Conservation (phyloP, 2,113 vertebrate genomes). For the Hippoglossus stenolepis region DNA sequence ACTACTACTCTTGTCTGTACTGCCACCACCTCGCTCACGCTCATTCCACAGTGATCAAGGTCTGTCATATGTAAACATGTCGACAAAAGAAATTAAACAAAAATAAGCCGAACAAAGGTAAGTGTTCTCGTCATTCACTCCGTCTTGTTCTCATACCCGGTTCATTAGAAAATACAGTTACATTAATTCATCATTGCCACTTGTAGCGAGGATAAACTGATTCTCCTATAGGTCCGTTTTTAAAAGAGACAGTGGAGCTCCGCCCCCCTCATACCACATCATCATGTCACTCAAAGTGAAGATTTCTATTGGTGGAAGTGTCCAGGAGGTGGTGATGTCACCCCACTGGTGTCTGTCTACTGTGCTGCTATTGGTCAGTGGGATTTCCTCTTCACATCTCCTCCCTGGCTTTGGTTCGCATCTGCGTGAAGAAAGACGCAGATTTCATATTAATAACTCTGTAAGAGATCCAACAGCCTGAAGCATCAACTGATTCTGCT, state of each 20-base stretch:
- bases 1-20: slow-evolving; percentile 59
- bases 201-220: slow-evolving; percentile 36
- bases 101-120: slow-evolving; percentile 56
- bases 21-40: slow-evolving; percentile 63
- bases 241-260: slow-evolving; percentile 38
- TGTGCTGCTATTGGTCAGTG: slow-evolving; percentile 87
- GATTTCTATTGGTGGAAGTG: slow-evolving; percentile 46
- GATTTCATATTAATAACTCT: too few relatives aligned
- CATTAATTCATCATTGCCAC: slow-evolving; percentile 56
- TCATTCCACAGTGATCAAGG: slow-evolving; percentile 87
- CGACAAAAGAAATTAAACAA: slow-evolving; percentile 73
- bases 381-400: slow-evolving; percentile 94
- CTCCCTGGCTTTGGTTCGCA: slow-evolving; percentile 97
- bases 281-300: slow-evolving; percentile 23
- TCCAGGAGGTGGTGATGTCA: slow-evolving; percentile 42
- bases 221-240: slow-evolving; percentile 60
- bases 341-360: slow-evolving; percentile 9
- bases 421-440: slow-evolving; percentile 79
- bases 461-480: background rate
- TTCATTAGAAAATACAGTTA: slow-evolving; percentile 70
- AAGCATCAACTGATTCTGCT: background rate
- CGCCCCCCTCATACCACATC: slow-evolving; percentile 27
- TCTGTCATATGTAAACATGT: slow-evolving; percentile 87
- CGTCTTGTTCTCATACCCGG: slow-evolving; percentile 67
- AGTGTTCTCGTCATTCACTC: slow-evolving; percentile 61